Evolutionary conservation across 2,888 invertebrate genomes (phyloP), one percentile per base, ranked within the genome.

Genomic region (Drosophila greeni): DNA sequence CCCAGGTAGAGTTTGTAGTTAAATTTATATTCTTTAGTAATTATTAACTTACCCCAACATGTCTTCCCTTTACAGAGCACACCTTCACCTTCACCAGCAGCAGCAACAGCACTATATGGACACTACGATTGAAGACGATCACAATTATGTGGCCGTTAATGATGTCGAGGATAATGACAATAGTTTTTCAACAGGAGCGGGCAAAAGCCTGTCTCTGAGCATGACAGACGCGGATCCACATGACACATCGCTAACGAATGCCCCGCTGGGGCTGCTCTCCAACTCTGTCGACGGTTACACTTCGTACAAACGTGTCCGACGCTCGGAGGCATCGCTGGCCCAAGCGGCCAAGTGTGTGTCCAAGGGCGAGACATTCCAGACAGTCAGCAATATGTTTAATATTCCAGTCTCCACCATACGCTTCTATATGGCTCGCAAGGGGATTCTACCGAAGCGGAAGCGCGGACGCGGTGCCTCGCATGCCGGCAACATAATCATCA

Each of bases 331-430:
- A 47, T 92, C 94, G 77, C 86, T 95, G 52, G 91, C 93, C n/a
- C 92, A 94, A 85, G 95, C 95, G 0, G 95, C 95, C 4, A 95
- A 95, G 86, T 94, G 95, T 88, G 95, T 95, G 69, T 94, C 94
- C n/a, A 92, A 94, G 57, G 95, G 95, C 1, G 94, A 94, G 90
- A 95, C 95, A 81, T 95, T 95, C 90, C 95, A 95, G 89, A 95
- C 94, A 2, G 95, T 95, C 31, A 95, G 95, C 62, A 95, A 95
- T 84, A 94, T 94, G 90, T 95, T 94, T 88, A 94, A 94, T 87
- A 95, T 95, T 89, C 95, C 95, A 64, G 95, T 95, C 73, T 95
- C 95, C 31, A 95, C 95, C 37, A 95, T 95, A 87, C 91, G 95
- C 49, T 95, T 95, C 88, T 95, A 95, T 89, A 95, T 95, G 95